A percentile compares a stretch with the other conserved stretches of the same genome.
These are phyloP conservation scores for Melanargia galathea DNA, from an alignment of 2,888 invertebrate species.

Conservation along the genomic window DNA sequence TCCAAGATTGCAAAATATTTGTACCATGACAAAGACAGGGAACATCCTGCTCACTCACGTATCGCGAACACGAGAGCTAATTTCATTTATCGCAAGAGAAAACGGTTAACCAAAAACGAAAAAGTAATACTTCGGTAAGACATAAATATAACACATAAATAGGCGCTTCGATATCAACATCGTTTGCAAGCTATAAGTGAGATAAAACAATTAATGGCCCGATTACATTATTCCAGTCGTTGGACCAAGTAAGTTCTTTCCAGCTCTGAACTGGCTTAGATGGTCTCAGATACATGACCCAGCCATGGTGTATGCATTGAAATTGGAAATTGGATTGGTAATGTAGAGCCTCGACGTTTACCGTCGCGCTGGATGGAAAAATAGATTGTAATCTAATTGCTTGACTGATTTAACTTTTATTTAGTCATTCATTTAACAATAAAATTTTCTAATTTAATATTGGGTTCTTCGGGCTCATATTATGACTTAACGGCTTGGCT, in stretches of 20 bases:
- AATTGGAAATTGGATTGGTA: too few species aligned
- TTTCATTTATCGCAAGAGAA: slow-evolving; percentile 6
- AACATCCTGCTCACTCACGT: not conserved
- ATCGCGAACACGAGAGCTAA: slow-evolving; percentile 1
- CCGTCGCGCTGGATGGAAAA: too few species aligned
- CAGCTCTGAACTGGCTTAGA: not conserved
- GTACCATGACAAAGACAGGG: not conserved
- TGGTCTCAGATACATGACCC: too few species aligned
- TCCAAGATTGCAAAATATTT: slow-evolving; percentile 5
- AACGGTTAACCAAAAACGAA: slow-evolving; percentile 5
- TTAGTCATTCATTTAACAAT: too few species aligned
- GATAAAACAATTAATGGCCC: slow-evolving; percentile 45
- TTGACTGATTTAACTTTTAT: too few species aligned
- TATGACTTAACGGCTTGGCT: too few species aligned
- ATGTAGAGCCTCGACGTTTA: too few species aligned
- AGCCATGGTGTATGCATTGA: too few species aligned
- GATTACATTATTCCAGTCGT: not conserved
- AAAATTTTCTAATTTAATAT: too few species aligned
- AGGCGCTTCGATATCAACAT: slow-evolving; percentile 19
- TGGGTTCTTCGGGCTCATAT: too few species aligned
- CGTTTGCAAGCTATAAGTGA: slow-evolving; percentile 46
- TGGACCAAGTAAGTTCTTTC: not conserved
- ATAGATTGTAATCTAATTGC: too few species aligned
- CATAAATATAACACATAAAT: slow-evolving; percentile 30
- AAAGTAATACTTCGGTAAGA: slow-evolving; percentile 14